Evolutionary conservation across 2,113 vertebrate species (phyloP), one percentile per base, ranked within the genome.

Genomic region (Australoheros scitulus): DNA sequence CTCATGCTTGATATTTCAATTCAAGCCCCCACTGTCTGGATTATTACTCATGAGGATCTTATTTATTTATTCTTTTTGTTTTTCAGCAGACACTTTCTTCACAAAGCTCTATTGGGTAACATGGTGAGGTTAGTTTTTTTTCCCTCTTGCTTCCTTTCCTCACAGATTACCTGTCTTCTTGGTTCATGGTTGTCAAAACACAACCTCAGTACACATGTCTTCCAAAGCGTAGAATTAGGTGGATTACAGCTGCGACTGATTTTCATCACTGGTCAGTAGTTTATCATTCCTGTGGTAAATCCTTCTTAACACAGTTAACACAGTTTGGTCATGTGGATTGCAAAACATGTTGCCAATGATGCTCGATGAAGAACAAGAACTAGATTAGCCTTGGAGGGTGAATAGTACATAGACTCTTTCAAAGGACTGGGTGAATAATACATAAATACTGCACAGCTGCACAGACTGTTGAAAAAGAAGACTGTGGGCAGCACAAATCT

Each of bases 231-330:
- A 80, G 82, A 88, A 93, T 93, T 93, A 93, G 87, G 81, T 57
- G 91, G 88, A 93, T 93, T 93, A 93, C 77, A 79, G 86, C 81
- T 34, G 81, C 92, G 93, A 93, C 91, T 91, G 90, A 92, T 95
- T 91, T 91, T 87, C 82, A 94, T 94, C 92, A 90, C 61, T 72
- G 89, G 89, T 90, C 93, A 91, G 89, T 84, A 88, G 91, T 95
- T 93, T 92, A 94, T 95, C 91, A 94, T 93, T 79, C 59, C 88
- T 70, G 52, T 18, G 58, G 82, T 81, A 93, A 94, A 93, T 92
- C 87, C 82, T 56, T 85, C 87, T 92, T 92, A 93, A 95, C 91
- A 63, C 92, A 90, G 88, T 92, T 92, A 93, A 95, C 91, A 65
- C 92, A 90, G 88, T 95, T 94, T 93, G 83, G 91, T 90, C 84